These are phyloP conservation scores for Melanotaenia nigrans DNA, from an alignment of 2,797 vertebrate genomes.

Conservation along the genomic window DNA sequence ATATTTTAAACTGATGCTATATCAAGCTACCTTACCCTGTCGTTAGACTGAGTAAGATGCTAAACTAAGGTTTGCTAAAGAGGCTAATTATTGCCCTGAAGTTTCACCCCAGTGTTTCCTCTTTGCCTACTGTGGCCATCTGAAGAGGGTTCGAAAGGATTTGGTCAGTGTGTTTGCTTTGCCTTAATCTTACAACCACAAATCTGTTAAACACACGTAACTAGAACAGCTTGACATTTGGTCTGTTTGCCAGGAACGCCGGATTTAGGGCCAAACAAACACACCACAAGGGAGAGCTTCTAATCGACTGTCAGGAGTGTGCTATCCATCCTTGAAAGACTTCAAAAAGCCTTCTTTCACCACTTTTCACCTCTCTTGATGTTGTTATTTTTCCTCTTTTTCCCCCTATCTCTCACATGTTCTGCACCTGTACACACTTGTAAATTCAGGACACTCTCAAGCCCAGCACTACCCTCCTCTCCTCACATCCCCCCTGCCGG, in stretches of 20 bases:
- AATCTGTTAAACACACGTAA: conserved; percentile 44
- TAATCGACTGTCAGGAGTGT: conserved; percentile 47
- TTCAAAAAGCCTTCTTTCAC: conserved; percentile 16
- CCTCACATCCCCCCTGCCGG: conserved; percentile 39
- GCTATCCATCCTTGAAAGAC: conserved; percentile 28
- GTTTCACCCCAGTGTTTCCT: not conserved
- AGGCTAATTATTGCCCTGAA: not conserved
- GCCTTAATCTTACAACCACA: conserved; percentile 39
- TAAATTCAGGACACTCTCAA: conserved; percentile 36
- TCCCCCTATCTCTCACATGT: conserved; percentile 3
- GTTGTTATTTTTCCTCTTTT: not conserved
- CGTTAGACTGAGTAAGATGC: not conserved
- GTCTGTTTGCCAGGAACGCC: conserved; percentile 36
- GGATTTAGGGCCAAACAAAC: conserved; percentile 62
- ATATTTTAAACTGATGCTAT: not conserved
- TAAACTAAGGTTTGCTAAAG: not conserved
- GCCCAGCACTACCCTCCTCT: conserved; percentile 21
- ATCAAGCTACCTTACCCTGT: not conserved
- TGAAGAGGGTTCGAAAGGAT: not conserved
- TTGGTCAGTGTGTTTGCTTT: conserved; percentile 47
- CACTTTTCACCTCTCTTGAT: not conserved
- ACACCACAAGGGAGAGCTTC: conserved; percentile 54
- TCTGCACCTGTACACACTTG: conserved; percentile 46
- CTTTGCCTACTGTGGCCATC: not conserved
- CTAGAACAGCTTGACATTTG: conserved; percentile 42